Evolutionary conservation across 2,888 invertebrate species (phyloP).

Genomic region (Tricholauxania praeusta): DNA sequence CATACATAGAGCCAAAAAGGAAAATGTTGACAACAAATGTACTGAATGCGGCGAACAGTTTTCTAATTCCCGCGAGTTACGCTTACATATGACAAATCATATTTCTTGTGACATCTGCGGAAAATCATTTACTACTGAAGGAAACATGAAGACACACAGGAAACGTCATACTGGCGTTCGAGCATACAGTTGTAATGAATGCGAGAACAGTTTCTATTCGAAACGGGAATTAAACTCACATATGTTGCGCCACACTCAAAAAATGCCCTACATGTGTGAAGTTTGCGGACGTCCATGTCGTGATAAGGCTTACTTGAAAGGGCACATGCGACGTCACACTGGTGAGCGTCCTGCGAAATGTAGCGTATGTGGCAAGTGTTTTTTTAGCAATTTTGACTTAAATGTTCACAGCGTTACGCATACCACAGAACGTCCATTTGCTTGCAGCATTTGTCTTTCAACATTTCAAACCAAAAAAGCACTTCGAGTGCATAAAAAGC

Average conservation of each 20-base stretch:
- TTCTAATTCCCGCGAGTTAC: constrained; percentile 56
- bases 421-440: constrained; percentile 58
- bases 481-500: constrained; percentile 60
- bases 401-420: constrained; percentile 64
- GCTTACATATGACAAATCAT: constrained; percentile 60
- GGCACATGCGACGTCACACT: constrained; percentile 61
- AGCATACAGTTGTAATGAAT: constrained; percentile 59
- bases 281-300: constrained; percentile 60
- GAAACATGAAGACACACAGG: constrained; percentile 62
- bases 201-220: constrained; percentile 59
- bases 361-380: constrained; percentile 58
- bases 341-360: constrained; percentile 62
- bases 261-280: constrained; percentile 60
- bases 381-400: constrained; percentile 61
- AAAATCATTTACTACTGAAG: constrained; percentile 60
- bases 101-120: constrained; percentile 63
- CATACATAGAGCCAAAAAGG: constrained; percentile 43
- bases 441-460: constrained; percentile 54
- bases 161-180: constrained; percentile 63
- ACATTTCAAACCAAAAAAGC: constrained; percentile 65
- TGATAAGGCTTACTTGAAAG: constrained; percentile 61
- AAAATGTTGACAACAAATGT: constrained; percentile 52
- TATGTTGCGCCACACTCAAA: constrained; percentile 59
- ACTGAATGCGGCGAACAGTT: constrained; percentile 56
- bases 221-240: constrained; percentile 59